Base-by-base conservation (phyloP, 2,888 invertebrate species). In the Brachypalpus laphriformis region DNA sequence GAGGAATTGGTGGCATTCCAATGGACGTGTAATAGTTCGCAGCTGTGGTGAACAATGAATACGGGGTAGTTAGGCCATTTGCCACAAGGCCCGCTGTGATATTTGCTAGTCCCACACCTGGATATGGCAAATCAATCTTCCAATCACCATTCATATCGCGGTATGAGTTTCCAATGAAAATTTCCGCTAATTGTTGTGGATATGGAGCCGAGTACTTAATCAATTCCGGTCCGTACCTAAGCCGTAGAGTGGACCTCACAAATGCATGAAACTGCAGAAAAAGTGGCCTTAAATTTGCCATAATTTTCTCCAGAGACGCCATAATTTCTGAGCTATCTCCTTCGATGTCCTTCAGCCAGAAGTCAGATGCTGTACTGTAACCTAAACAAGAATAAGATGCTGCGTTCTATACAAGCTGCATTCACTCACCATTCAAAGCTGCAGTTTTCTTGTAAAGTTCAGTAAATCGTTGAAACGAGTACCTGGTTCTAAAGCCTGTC, bases 1-100 rank as follows among this genome's bases (percentile, higher is more conserved):
- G 40, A 18, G 97, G 95, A 95, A 98, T 95, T 20, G 94, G 94
- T 0, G 95, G 95, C 88, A 98, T 92, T 88, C 97, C 97, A 65
- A 98, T 91, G 0, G 97, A 97, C 20, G 93, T 94, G 91, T 96
- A 98, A 91, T 97, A 98, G 76, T 96, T 95, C 86, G 97, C 97
- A 0, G 97, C 95, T 90, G 95, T 94, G 90, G 95, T 93, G 91
- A 97, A 98, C 92, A 98, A 96, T 87, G 94, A 95, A 42, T 94
- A 89, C 0, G 95, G 93, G 0, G 96, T 96, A 90, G 95, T 96
- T 90, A 95, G 95, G 89, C 94, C 95, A 92, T 96, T 94, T 37
- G 93, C 93, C 37, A 93, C 90, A 94, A 98, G 94, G n/a, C 94
- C 93, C 14, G 93, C 93, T 0, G 96, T 96, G 22, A 97, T 94